Base-by-base conservation (phyloP, 2,113 vertebrate genomes). In the Narcine bancroftii region DNA sequence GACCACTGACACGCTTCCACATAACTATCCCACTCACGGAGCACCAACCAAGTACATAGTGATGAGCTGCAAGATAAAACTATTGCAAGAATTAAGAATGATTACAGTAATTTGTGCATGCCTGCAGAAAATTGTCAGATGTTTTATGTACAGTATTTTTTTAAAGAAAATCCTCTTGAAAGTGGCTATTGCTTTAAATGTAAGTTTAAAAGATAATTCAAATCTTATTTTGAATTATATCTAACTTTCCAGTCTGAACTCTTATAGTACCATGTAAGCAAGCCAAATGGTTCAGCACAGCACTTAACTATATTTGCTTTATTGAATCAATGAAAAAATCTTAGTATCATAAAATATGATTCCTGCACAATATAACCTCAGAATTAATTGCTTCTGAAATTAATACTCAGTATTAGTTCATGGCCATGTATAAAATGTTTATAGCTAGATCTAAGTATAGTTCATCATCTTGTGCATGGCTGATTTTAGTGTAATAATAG, bases 381-480 rank as follows among this genome's bases (percentile, higher is more conserved):
- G 79, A 83, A 83, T 53, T 83, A 26, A 83, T 83, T 33, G 29
- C 77, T 83, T 53, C 47, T 83, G 79, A 53, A 83, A 83, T 83
- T 83, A 83, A 53, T 83, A 83, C 53, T 83, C 45, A 81, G 42
- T 26, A 50, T 83, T 83, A 83, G 42, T 83, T 53, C 45, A 83
- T 83, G 26, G 45, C 33, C 45, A 19, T 53, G 79, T 53, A 29
- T 83, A 83, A 83, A 83, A 83, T 45, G 53, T 83, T 53, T 83
- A 83, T 50, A 50, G 79, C 24, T 83, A 47, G 2, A 83, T 83
- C 79, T 53, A 21, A 11, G 45, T 53, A 53, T 47, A 50, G 79
- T 83, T 53, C 39, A 83, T 83, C 79, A 83, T 83, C 79, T 83
- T 83, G 79, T 53, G 24, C 79, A 11, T 83, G 19, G 42, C 21